Base-by-base conservation (phyloP, 2,113 vertebrate genomes). In the Xiphorhynchus elegans region DNA sequence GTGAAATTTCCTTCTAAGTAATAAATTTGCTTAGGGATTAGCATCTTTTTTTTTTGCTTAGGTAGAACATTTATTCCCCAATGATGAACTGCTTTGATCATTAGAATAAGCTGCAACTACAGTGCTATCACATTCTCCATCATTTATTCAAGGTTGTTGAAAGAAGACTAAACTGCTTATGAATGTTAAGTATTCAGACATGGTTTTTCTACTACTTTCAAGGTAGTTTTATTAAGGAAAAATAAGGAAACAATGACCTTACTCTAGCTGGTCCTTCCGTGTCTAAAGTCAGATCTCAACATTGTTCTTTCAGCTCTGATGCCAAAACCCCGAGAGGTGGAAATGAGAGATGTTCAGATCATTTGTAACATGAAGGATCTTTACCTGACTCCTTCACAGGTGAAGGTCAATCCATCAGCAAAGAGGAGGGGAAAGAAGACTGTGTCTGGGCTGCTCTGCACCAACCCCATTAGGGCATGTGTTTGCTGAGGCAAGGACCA, bases 71-170 rank as follows among this genome's bases (percentile, higher is more conserved):
- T 93, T 95, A 77, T 96, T 96, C 92, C 89, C 84, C 44, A 47
- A 7, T 68, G 96, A 90, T 79, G 64, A 50, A 70, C 72, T 62
- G 26, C 79, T 97, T 97, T 97, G 91, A 96, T 96, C 87, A 33
- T 90, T 93, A 93, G 64, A 95, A 91, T 94, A 95, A 95, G 55
- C 79, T 93, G 47, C 2, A 6, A 58, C 58, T 93, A 79, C 69
- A 74, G 55, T 37, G 31, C 37, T 92, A 92, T 90, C 93, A 80
- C 37, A 13, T 94, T 97, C 55, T 70, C 26, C 88, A 88, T 96
- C 84, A 74, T 81, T 94, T 95, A 90, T 96, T 96, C 93, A 95
- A 91, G 89, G 79, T 87, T 96, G 84, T 58, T 88, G 81, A 91
- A 96, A 94, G 80, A 95, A 62, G 69, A 70, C 40, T 68, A 69